Percentiles rank a stretch among this genome's conserved stretches.
phyloP scores from a whole-genome alignment of 2,797 vertebrate species.

The Acanthornis magna region DNA sequence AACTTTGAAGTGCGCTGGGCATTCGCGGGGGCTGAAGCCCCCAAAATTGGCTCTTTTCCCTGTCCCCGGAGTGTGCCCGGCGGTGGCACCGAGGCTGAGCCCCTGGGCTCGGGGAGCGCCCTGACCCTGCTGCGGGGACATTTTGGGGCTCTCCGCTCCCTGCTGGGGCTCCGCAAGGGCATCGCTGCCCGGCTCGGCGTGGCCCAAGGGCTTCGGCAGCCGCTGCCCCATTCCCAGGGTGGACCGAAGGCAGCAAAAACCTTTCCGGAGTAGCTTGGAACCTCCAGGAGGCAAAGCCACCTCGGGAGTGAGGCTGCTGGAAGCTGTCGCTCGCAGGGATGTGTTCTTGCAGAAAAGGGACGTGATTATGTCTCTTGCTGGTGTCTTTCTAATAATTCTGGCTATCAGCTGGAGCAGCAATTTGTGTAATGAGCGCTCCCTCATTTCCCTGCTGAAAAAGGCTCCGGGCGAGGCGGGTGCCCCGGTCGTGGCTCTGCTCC shows the following conservation, averaged over 20 bases:
- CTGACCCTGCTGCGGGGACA: background rate
- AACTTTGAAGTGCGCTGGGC: background rate
- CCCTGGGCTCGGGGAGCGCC: background rate
- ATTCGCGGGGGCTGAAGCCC: background rate
- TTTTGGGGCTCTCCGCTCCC: background rate
- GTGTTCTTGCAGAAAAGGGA: background rate
- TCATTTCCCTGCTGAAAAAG: background rate
- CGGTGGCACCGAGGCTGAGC: background rate
- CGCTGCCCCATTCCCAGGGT: background rate
- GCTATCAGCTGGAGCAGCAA: background rate
- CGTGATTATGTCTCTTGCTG: background rate
- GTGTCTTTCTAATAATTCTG: background rate
- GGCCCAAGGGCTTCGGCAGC: background rate
- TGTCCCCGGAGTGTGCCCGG: accelerated
- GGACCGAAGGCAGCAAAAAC: background rate
- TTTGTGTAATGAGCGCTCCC: background rate
- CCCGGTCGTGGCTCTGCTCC: background rate
- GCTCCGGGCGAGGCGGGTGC: background rate
- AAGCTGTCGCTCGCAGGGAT: background rate
- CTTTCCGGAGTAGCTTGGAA: background rate
- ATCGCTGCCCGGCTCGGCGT: background rate
- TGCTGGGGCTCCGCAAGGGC: accelerated
- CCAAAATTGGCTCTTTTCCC: background rate
- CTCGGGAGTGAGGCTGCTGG: background rate
- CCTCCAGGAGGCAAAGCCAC: background rate